Evolutionary conservation across 2,113 vertebrate genomes (phyloP).

Genomic region (Notothenia rossii): DNA sequence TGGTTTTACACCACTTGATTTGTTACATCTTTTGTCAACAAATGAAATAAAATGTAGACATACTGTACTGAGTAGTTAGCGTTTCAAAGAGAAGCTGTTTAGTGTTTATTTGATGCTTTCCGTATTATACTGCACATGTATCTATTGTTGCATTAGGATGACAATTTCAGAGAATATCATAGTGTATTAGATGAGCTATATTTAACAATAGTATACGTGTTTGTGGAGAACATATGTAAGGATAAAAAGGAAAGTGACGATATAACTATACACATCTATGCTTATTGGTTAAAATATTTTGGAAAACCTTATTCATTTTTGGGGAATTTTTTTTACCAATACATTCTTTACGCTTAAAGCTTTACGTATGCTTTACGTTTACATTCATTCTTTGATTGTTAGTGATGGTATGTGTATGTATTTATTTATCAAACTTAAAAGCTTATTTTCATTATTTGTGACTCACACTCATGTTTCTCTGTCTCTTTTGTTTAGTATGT

Average conservation of each 20-base stretch:
- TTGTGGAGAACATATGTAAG: background rate
- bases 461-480: background rate
- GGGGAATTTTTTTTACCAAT: background rate
- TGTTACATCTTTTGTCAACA: conserved; percentile 26
- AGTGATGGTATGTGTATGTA: background rate
- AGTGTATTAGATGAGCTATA: background rate
- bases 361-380: too few relatives aligned
- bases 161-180: background rate
- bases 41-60: conserved; percentile 23
- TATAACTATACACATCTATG: background rate
- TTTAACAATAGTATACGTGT: background rate
- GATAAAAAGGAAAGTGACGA: background rate
- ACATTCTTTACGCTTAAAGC: too few relatives aligned
- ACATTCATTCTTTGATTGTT: too few relatives aligned
- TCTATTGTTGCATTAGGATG: background rate
- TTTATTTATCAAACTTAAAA: background rate
- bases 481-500: background rate
- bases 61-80: background rate
- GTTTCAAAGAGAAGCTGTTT: conserved; percentile 1
- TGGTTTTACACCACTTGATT: background rate
- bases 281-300: background rate
- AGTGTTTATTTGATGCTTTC: background rate
- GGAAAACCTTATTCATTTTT: background rate
- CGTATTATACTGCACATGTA: background rate
- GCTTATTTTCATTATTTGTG: background rate